A percentile compares a stretch with the other conserved stretches of the same genome.
phyloP scores from a whole-genome alignment of 2,888 invertebrate genomes.

The Ochropacha duplaris region DNA sequence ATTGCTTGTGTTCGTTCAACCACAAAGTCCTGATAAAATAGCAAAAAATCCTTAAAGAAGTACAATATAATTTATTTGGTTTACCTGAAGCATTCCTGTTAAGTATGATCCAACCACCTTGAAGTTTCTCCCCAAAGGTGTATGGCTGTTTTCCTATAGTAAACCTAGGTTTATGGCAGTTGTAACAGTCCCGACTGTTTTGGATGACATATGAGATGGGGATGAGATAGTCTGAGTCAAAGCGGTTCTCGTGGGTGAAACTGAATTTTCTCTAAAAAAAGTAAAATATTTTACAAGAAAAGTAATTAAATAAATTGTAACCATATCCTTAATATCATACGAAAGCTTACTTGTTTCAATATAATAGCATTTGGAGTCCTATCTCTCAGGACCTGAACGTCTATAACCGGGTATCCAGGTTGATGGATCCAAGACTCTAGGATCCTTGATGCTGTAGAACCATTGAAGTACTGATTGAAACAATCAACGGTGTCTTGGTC shows the following conservation, averaged over 20 bases:
- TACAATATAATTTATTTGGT: neutral
- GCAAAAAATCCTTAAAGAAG: too few species aligned
- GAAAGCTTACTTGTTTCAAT: slow-evolving; percentile 58
- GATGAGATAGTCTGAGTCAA: slow-evolving; percentile 59
- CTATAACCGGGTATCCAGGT: slow-evolving; percentile 85
- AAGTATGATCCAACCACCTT: slow-evolving; percentile 72
- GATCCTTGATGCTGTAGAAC: slow-evolving; percentile 69
- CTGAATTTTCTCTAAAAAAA: slow-evolving; percentile 65
- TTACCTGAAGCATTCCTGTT: slow-evolving; percentile 71
- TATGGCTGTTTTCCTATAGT: slow-evolving; percentile 62
- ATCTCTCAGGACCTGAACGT: slow-evolving; percentile 71
- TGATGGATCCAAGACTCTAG: slow-evolving; percentile 86
- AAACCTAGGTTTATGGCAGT: slow-evolving; percentile 68
- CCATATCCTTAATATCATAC: too few species aligned
- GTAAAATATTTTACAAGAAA: too few species aligned
- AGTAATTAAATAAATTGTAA: too few species aligned
- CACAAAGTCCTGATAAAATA: too few species aligned
- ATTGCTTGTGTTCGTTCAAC: too few species aligned
- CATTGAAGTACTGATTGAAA: slow-evolving; percentile 67
- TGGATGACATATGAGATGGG: slow-evolving; percentile 70
- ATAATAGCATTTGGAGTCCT: slow-evolving; percentile 61
- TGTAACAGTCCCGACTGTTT: slow-evolving; percentile 64
- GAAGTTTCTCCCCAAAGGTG: slow-evolving; percentile 67
- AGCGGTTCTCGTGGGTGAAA: slow-evolving; percentile 44
- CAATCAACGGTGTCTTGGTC: slow-evolving; percentile 70